Conservation (phyloP, 2,888 invertebrate species). For the Mythimna impura region DNA sequence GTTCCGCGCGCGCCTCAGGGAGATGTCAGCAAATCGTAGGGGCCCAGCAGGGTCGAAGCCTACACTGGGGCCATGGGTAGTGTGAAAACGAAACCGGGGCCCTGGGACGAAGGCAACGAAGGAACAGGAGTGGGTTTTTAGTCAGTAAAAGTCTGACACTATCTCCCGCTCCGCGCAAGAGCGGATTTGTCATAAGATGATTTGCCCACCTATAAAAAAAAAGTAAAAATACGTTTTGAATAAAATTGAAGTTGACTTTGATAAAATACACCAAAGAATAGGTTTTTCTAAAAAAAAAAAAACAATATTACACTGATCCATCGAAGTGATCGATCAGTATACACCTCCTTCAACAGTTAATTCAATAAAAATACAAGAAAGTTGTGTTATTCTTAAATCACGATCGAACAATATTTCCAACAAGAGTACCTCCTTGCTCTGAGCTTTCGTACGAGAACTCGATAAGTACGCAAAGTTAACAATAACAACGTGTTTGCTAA, state of each 20-base stretch:
- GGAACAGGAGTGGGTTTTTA: too few relatives aligned
- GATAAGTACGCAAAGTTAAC: slow-evolving; percentile 59
- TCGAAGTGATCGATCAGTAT: slow-evolving; percentile 12
- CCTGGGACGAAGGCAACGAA: too few relatives aligned
- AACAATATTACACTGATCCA: slow-evolving; percentile 7
- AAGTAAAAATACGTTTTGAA: background rate
- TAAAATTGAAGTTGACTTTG: background rate
- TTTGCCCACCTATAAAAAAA: too few relatives aligned
- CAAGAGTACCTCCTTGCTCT: background rate
- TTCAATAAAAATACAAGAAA: slow-evolving; percentile 36
- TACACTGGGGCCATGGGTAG: too few relatives aligned
- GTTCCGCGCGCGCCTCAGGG: too few relatives aligned
- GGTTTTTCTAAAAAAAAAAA: background rate
- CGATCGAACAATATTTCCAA: slow-evolving; percentile 39
- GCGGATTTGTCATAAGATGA: too few relatives aligned
- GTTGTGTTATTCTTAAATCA: slow-evolving; percentile 39
- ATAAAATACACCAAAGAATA: too few relatives aligned
- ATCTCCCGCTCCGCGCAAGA: too few relatives aligned
- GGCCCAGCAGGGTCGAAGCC: too few relatives aligned
- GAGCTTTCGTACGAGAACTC: slow-evolving; percentile 30
- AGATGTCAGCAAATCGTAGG: too few relatives aligned
- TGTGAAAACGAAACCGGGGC: too few relatives aligned
- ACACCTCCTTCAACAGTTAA: slow-evolving; percentile 8
- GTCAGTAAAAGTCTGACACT: too few relatives aligned
- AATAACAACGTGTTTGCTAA: slow-evolving; percentile 43